Base-by-base conservation (phyloP, 2,888 invertebrate genomes). In the Tigriopus californicus region DNA sequence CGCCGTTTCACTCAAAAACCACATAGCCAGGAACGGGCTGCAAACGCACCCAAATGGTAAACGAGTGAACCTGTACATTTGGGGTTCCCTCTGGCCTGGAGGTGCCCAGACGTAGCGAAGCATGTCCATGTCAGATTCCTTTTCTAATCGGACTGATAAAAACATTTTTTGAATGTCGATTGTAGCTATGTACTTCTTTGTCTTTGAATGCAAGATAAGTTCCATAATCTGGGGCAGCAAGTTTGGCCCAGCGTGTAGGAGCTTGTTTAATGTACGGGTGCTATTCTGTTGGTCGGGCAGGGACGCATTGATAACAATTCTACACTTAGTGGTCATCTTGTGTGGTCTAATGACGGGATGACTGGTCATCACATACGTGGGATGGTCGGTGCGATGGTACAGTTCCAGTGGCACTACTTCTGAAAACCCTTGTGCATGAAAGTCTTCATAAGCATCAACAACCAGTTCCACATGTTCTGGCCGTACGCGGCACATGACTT, bases 11-110 rank as follows among this genome's bases (percentile, higher is more conserved):
- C 15, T 20, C n/a, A 51, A 8, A 13, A 5, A 51, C 18, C 24
- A 51, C n/a, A 20, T 51, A 8, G 51, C 22, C 6, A 51, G 8
- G 22, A 22, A 51, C 3, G 51, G 15, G 15, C 51, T 20, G 24
- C 51, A 51, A 51, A 22, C 51, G 24, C 51, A 51, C 15, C 51
- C 51, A 8, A 51, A 51, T 51, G 51, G 51, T n/a, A 51, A 22
- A 22, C 51, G n/a, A 20, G 51, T 22, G 24, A 51, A 51, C 4
- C 51, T 5, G 15, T 22, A 51, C 51, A 51, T 51, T 6, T 18
- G 2, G 4, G 51, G 51, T 5, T 20, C 6, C 4, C 6, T 22
- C 6, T 51, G 18, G 24, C 24, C 51, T 51, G 51, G 24, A 2
- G 18, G 22, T 22, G 13, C 24, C 51, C 51, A 51, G 3, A 51